Percentiles rank a stretch among this genome's conserved stretches.
These are phyloP conservation scores for Pseudopodoces humilis DNA, from an alignment of 2,113 vertebrate genomes.

Conservation along the genomic window DNA sequence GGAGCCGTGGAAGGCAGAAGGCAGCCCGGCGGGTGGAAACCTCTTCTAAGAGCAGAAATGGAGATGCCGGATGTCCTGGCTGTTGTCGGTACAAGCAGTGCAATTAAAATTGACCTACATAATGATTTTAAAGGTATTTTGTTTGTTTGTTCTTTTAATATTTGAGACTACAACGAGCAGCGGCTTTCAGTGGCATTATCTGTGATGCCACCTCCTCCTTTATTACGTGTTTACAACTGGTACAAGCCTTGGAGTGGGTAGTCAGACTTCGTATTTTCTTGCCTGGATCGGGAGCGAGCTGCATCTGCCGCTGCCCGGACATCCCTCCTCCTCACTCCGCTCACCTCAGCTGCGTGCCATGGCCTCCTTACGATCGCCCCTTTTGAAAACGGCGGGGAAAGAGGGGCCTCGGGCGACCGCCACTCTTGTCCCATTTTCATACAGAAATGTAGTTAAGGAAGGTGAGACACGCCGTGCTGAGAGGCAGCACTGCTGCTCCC, in stretches of 20 bases:
- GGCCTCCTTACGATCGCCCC: background rate
- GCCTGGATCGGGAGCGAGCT: no score
- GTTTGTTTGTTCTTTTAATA: background rate
- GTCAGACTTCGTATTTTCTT: background rate
- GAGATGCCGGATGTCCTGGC: background rate
- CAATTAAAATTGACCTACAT: background rate
- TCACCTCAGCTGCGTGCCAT: background rate
- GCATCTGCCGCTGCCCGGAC: background rate
- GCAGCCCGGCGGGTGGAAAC: fast-evolving
- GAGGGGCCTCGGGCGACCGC: background rate
- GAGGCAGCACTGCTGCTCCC: background rate
- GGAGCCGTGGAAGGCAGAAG: background rate
- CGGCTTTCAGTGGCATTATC: background rate
- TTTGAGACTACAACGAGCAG: background rate
- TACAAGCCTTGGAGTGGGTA: no score
- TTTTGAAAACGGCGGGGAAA: background rate
- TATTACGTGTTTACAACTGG: background rate
- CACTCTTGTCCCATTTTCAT: background rate
- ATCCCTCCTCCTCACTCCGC: background rate
- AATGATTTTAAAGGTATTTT: background rate
- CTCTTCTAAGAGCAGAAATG: background rate
- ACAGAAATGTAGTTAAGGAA: background rate
- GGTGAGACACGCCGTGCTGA: background rate
- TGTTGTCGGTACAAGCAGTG: background rate
- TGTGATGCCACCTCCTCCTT: background rate